Conservation (phyloP, 2,797 vertebrate genomes). For the Phrynocephalus vlangalii region DNA sequence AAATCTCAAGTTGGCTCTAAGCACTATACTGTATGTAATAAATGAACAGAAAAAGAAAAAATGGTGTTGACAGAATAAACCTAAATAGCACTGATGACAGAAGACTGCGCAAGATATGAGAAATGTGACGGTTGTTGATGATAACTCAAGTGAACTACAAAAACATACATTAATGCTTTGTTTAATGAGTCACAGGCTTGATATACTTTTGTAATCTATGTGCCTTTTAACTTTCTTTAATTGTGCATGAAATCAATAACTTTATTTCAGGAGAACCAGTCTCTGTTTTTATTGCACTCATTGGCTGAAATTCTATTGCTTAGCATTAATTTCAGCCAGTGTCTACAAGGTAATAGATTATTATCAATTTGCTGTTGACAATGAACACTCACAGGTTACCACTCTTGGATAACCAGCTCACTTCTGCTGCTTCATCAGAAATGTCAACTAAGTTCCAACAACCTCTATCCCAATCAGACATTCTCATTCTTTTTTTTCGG, state of each 20-base stretch:
- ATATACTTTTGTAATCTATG: neutral
- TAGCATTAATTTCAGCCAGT: too few species aligned
- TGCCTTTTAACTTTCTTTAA: neutral
- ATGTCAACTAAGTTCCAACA: neutral
- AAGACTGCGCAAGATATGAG: neutral
- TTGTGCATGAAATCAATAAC: neutral
- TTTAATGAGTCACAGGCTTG: neutral
- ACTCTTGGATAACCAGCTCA: neutral
- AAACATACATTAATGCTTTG: neutral
- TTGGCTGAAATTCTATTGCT: too few species aligned
- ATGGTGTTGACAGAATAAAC: neutral
- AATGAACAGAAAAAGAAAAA: neutral
- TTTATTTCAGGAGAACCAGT: neutral
- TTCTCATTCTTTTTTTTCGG: too few species aligned
- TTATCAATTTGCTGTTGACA: neutral
- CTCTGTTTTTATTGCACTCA: too few species aligned
- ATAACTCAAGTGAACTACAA: neutral
- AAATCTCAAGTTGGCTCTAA: too few species aligned
- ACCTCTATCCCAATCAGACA: too few species aligned
- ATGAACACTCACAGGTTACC: neutral
- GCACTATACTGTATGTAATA: neutral
- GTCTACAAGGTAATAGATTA: neutral
- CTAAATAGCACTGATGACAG: neutral
- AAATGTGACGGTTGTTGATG: neutral
- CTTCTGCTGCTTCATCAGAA: neutral